Conservation (phyloP, 92 coral and sea anemone species). For the Umimayanthus chanpuru region DNA sequence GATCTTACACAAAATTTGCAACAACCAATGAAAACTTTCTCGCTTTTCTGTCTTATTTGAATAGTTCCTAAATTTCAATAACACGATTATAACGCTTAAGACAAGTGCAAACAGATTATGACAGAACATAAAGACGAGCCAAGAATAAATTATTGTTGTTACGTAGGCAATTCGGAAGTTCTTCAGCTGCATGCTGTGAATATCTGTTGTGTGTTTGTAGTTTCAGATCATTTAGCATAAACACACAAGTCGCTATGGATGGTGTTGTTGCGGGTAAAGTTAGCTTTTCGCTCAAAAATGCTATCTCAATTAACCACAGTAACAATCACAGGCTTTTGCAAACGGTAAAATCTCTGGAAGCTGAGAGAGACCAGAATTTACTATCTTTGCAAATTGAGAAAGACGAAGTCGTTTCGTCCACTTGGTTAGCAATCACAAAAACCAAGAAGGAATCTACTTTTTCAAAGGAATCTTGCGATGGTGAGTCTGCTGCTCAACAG, state of each 20-base stretch:
- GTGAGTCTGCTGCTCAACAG: neutral
- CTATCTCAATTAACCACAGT: conserved; percentile 60
- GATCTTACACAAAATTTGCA: neutral
- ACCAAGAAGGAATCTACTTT: conserved; percentile 32
- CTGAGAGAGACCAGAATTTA: conserved; percentile 71
- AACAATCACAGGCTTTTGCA: conserved; percentile 59
- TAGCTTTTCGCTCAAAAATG: conserved; percentile 67
- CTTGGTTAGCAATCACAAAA: conserved; percentile 38
- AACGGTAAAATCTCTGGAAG: conserved; percentile 70
- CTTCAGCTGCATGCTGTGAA: neutral
- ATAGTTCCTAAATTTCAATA: conserved; percentile 22
- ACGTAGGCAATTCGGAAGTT: neutral
- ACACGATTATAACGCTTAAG: conserved; percentile 3
- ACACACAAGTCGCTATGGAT: conserved; percentile 50
- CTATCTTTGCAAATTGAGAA: conserved; percentile 67
- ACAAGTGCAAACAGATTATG: conserved; percentile 20
- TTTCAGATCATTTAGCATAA: neutral
- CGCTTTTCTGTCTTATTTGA: conserved; percentile 9
- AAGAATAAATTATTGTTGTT: conserved; percentile 23
- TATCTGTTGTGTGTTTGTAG: neutral
- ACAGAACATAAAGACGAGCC: neutral
- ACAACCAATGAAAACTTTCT: conserved; percentile 32
- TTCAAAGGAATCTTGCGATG: neutral
- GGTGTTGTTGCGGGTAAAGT: conserved; percentile 55
- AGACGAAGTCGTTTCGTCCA: conserved; percentile 58